Conservation (phyloP, 2,797 vertebrate species). For the Antennarius maculatus region DNA sequence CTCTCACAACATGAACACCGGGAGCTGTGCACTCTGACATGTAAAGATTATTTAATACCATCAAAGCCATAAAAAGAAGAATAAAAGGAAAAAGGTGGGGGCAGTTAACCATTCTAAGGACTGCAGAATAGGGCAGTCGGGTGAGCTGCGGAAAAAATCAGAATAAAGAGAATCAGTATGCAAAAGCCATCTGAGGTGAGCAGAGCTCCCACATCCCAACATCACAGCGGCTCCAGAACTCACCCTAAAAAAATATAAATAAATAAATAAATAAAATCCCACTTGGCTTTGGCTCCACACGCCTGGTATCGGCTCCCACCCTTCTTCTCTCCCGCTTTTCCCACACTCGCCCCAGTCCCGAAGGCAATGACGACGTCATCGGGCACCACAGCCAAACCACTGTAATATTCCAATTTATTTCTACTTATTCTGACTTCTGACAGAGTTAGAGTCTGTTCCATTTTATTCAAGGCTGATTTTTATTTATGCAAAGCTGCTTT, state of each 20-base stretch:
- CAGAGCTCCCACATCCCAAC: slow-evolving; percentile 65
- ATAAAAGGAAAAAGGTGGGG: slow-evolving; percentile 59
- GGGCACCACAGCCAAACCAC: slow-evolving; percentile 76
- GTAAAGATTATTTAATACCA: slow-evolving; percentile 86
- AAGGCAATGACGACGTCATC: slow-evolving; percentile 73
- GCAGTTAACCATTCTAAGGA: slow-evolving; percentile 59
- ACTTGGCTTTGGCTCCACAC: slow-evolving; percentile 58
- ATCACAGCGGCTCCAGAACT: slow-evolving; percentile 69
- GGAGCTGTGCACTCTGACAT: slow-evolving; percentile 78
- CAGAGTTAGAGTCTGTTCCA: slow-evolving; percentile 59
- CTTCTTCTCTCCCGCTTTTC: slow-evolving; percentile 75
- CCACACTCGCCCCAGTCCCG: slow-evolving; percentile 80
- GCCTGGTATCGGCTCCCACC: slow-evolving; percentile 75
- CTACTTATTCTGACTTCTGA: slow-evolving; percentile 61
- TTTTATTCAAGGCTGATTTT: slow-evolving; percentile 64
- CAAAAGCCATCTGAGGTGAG: slow-evolving; percentile 56
- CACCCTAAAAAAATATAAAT: slow-evolving; percentile 31
- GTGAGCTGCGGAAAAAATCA: slow-evolving; percentile 20
- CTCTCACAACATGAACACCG: slow-evolving; percentile 70
- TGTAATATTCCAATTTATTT: slow-evolving; percentile 77
- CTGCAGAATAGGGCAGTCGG: slow-evolving; percentile 22
- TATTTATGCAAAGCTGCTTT: slow-evolving; percentile 43
- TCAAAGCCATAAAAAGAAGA: slow-evolving; percentile 80
- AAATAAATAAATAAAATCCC: slow-evolving; percentile 34
- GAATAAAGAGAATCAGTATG: slow-evolving; percentile 66